Evolutionary conservation across 2,113 vertebrate species (phyloP).

Genomic region (Haemorhous mexicanus): DNA sequence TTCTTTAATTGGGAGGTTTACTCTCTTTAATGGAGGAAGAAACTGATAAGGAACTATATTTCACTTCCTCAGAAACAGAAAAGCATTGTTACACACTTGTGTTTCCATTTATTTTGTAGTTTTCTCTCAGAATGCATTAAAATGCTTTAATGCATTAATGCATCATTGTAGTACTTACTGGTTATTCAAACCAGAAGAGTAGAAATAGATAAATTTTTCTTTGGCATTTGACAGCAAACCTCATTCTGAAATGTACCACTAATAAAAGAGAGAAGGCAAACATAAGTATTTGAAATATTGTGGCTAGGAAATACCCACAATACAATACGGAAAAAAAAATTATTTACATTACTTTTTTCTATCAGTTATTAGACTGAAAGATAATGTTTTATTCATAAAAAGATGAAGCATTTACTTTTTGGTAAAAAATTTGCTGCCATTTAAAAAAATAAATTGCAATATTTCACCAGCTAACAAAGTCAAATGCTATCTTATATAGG

Average conservation of each 20-base stretch:
- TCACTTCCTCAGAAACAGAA: not conserved
- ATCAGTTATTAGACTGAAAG: not conserved
- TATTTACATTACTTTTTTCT: not conserved
- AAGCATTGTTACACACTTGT: not conserved
- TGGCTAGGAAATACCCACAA: not conserved
- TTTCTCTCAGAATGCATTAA: not conserved
- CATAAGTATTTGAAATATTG: not conserved
- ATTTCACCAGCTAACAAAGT: not conserved
- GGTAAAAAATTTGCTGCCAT: not conserved
- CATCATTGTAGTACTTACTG: not conserved
- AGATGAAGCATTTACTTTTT: not conserved
- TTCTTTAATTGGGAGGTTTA: not conserved
- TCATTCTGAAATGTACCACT: not conserved
- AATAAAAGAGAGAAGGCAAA: not conserved
- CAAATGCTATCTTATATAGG: not conserved
- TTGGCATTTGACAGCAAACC: not conserved
- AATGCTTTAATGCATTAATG: not conserved
- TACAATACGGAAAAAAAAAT: not conserved
- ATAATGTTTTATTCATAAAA: not conserved
- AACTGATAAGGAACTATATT: not conserved
- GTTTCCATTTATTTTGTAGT: not conserved
- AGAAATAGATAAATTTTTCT: not conserved
- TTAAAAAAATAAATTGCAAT: not conserved
- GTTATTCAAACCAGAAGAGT: not conserved
- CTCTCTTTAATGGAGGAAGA: not conserved